Evolutionary conservation across 2,797 vertebrate genomes (phyloP).

Genomic region (Furcifer pardalis): DNA sequence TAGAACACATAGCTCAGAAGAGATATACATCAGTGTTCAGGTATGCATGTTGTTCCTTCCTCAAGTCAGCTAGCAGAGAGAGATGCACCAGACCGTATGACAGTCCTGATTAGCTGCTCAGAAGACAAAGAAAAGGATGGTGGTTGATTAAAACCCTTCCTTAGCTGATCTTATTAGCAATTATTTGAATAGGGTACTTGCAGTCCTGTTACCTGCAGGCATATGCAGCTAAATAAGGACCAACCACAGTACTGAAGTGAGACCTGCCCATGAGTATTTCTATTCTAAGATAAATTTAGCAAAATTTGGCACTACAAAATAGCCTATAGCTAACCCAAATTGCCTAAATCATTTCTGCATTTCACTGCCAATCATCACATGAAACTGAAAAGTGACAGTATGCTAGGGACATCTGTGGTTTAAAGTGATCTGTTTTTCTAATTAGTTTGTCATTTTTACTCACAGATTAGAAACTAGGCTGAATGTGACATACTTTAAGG

Average conservation of each 20-base stretch:
- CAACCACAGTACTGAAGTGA: background rate
- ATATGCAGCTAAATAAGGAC: background rate
- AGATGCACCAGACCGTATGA: background rate
- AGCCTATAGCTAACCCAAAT: background rate
- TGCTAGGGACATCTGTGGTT: background rate
- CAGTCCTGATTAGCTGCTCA: background rate
- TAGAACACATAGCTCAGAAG: background rate
- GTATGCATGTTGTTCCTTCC: background rate
- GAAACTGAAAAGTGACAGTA: background rate
- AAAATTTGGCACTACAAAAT: background rate
- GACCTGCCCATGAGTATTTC: background rate
- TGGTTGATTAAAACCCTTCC: background rate
- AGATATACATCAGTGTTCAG: background rate
- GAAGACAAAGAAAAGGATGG: background rate
- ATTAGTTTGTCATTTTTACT: background rate
- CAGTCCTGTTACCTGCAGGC: background rate
- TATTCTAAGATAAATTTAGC: background rate
- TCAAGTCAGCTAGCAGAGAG: background rate
- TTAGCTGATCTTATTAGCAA: background rate
- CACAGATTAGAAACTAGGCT: background rate
- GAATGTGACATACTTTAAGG: background rate
- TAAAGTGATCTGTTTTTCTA: background rate
- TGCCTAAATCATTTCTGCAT: accelerated
- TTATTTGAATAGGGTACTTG: background rate
- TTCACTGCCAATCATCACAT: background rate